Evolutionary conservation across 2,888 invertebrate genomes (phyloP).

Genomic region (Leptopilina syphax): DNA sequence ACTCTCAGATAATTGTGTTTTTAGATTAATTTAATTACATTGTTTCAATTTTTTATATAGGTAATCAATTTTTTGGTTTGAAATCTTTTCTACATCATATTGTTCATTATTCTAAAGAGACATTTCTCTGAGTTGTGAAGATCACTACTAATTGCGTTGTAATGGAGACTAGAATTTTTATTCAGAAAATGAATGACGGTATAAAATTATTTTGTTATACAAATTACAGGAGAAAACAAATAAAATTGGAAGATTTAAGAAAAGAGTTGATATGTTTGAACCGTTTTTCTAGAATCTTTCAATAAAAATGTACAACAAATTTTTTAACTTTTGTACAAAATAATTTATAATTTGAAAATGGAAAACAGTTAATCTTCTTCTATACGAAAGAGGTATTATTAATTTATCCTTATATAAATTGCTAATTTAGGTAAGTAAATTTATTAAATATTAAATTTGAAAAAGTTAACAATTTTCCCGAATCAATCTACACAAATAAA

Average conservation of each 20-base stretch:
- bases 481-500: too few species aligned
- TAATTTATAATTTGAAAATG: not conserved
- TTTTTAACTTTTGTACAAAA: not conserved
- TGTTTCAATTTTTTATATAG: not conserved
- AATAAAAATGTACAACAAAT: not conserved
- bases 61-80: not conserved
- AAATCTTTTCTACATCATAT: not conserved
- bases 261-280: not conserved
- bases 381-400: too few species aligned
- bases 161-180: not conserved
- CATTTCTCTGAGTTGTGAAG: not conserved
- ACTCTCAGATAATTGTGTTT: not conserved
- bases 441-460: not conserved
- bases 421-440: too few species aligned
- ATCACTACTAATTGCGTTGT: not conserved
- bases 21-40: not conserved
- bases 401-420: too few species aligned
- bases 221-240: not conserved
- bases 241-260: not conserved
- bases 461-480: too few species aligned
- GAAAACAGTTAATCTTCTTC: too few species aligned
- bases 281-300: not conserved
- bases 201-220: slow-evolving; percentile 7
- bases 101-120: not conserved
- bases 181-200: slow-evolving; percentile 11